Base-by-base conservation (phyloP, 1,140 invertebrate species). In the Microvelia longipes region DNA sequence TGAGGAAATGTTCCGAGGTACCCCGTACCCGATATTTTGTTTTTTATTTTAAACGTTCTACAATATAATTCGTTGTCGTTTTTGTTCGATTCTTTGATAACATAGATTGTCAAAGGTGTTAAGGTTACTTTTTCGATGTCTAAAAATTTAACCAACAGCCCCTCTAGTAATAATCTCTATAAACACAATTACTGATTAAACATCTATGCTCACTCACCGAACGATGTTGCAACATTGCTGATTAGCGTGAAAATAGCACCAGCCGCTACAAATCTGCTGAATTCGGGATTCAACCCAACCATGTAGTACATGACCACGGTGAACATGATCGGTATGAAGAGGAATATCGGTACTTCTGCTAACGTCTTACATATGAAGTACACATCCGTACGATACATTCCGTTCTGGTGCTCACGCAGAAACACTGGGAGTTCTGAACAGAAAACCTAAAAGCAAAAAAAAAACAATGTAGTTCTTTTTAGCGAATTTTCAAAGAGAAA, bases 361-460 rank as follows among this genome's bases (percentile, higher is more conserved):
- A 96, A 75, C 0, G 90, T 93, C 81, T 97, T 98, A 69, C 90
- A 89, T 15, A 98, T 78, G 80, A 96, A 98, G 78, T 98, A 98
- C 0, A 94, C 87, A 74, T 96, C 94, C 0, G 90, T 90, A 61
- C 94, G 83, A 76, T 98, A 98, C 83, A 98, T 90, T 28, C 94
- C 93, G 75, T 91, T 93, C 68, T 87, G 86, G 77, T 97, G 89
- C 80, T 98, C 95, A 28, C 94, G 81, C 71, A 97, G 82, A 79
- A 98, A 97, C 68, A 98, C 87, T 0, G 93, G 92, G 14, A 97
- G 79, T 79, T 98, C 95, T 0, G 87, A 83, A 76, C 92, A 95
- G 78, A 98, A 97, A 0, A 94, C 90, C 94, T 97, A 76, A 27
- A 82, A 80, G 72, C 75, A 64, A 67, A 63, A 74, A 68, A 61